phyloP scores from a whole-genome alignment of 2,113 vertebrate genomes.

The Hippocampus comes region DNA sequence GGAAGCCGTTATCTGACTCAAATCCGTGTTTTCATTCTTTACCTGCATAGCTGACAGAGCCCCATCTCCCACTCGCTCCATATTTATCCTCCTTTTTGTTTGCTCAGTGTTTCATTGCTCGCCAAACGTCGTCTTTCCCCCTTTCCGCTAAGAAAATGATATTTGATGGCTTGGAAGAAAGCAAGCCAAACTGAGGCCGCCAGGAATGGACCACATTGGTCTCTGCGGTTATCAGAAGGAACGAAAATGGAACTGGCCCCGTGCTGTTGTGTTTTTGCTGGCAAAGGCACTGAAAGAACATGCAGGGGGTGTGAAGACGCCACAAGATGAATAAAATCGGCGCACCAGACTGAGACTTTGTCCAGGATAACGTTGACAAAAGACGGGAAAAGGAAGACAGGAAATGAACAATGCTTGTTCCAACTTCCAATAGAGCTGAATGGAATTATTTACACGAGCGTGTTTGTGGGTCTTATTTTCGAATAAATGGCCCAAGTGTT shows the following conservation, averaged over 20 bases:
- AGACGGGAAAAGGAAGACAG: neutral
- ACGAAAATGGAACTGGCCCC: slow-evolving; percentile 45
- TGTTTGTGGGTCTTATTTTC: slow-evolving; percentile 17
- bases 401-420: neutral
- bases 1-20: neutral
- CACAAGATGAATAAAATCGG: neutral
- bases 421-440: neutral
- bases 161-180: slow-evolving; percentile 19
- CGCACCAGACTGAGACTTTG: neutral
- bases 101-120: neutral
- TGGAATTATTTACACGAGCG: slow-evolving; percentile 1
- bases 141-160: slow-evolving; percentile 4
- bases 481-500: slow-evolving; percentile 20
- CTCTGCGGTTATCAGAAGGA: slow-evolving; percentile 38
- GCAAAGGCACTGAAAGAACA: slow-evolving; percentile 24
- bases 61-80: slow-evolving; percentile 9
- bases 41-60: slow-evolving; percentile 12
- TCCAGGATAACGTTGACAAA: slow-evolving; percentile 4
- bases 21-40: slow-evolving; percentile 27
- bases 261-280: slow-evolving; percentile 44
- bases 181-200: slow-evolving; percentile 5
- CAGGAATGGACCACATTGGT: slow-evolving; percentile 28
- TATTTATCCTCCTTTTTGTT: slow-evolving; percentile 3
- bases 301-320: slow-evolving; percentile 13
- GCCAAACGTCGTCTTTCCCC: neutral